These are phyloP conservation scores for Odontomyia ornata DNA, from an alignment of 2,888 invertebrate genomes.

Conservation along the genomic window DNA sequence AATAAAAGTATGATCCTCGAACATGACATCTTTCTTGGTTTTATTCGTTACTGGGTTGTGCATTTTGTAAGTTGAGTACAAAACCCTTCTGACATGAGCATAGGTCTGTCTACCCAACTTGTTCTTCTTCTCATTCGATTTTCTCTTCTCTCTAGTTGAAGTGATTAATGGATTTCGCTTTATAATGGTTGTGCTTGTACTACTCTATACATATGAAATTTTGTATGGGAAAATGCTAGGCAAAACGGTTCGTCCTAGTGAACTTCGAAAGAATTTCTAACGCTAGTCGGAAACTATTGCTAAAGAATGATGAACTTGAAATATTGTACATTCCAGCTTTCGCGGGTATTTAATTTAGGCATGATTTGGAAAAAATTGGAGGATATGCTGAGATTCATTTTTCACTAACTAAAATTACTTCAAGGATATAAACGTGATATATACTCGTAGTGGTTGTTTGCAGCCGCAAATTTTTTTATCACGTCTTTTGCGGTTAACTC, in stretches of 20 bases:
- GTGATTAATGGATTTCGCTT: conserved; percentile 22
- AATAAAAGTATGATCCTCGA: too few relatives aligned
- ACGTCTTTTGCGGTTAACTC: background rate
- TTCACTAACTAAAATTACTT: conserved; percentile 11
- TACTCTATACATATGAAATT: too few relatives aligned
- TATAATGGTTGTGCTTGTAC: background rate
- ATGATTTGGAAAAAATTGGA: background rate
- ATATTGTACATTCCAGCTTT: background rate
- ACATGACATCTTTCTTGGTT: too few relatives aligned
- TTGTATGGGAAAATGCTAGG: too few relatives aligned
- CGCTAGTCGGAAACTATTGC: background rate
- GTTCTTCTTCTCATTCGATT: too few relatives aligned
- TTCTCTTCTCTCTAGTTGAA: background rate
- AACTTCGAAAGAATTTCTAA: too few relatives aligned
- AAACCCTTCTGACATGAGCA: too few relatives aligned
- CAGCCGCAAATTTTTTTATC: background rate
- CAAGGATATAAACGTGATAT: too few relatives aligned
- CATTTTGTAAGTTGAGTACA: too few relatives aligned
- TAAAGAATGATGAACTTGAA: background rate
- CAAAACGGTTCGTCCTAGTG: too few relatives aligned
- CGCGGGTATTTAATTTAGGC: background rate
- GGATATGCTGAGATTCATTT: conserved; percentile 9
- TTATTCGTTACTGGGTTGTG: too few relatives aligned
- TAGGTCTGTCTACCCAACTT: too few relatives aligned
- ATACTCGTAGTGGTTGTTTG: background rate